A percentile compares a stretch with the other conserved stretches of the same genome.
phyloP scores from a whole-genome alignment of 2,113 vertebrate genomes.

The Leptobrachium leishanense region DNA sequence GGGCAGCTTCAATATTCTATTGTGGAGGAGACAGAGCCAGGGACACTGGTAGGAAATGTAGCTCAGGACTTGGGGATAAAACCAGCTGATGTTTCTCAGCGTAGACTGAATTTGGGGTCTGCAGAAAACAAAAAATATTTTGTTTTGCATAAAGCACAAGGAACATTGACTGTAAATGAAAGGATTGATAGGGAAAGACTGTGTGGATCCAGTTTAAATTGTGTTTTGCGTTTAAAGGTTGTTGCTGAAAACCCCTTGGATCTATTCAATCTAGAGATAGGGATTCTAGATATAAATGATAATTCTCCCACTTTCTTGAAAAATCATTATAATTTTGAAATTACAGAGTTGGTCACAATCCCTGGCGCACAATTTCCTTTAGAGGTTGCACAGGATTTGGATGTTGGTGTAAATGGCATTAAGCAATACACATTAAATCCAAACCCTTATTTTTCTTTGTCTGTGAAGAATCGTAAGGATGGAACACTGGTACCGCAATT shows the following conservation, averaged over 20 bases:
- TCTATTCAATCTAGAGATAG: slow-evolving; percentile 74
- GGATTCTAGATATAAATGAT: slow-evolving; percentile 80
- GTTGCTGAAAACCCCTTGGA: slow-evolving; percentile 71
- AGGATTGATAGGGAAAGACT: slow-evolving; percentile 71
- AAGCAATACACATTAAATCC: slow-evolving; percentile 67
- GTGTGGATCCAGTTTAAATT: slow-evolving; percentile 68
- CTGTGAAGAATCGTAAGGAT: slow-evolving; percentile 62
- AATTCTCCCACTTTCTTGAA: slow-evolving; percentile 73
- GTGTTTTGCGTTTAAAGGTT: slow-evolving; percentile 71
- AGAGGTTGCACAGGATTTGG: slow-evolving; percentile 72
- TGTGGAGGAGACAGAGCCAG: slow-evolving; percentile 74
- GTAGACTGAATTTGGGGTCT: slow-evolving; percentile 67
- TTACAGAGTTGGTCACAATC: slow-evolving; percentile 69
- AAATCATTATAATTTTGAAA: slow-evolving; percentile 57
- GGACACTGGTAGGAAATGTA: slow-evolving; percentile 75
- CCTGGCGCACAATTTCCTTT: slow-evolving; percentile 68
- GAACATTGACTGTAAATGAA: slow-evolving; percentile 68
- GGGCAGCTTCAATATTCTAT: slow-evolving; percentile 65
- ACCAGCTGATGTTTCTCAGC: slow-evolving; percentile 67
- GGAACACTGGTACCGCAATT: slow-evolving; percentile 74
- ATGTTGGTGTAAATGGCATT: slow-evolving; percentile 71
- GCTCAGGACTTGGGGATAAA: slow-evolving; percentile 75
- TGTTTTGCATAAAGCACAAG: slow-evolving; percentile 65
- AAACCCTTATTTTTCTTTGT: slow-evolving; percentile 68
- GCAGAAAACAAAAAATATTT: slow-evolving; percentile 72